Base-by-base conservation (phyloP, 2,113 vertebrate genomes). In the Varanus komodoensis region DNA sequence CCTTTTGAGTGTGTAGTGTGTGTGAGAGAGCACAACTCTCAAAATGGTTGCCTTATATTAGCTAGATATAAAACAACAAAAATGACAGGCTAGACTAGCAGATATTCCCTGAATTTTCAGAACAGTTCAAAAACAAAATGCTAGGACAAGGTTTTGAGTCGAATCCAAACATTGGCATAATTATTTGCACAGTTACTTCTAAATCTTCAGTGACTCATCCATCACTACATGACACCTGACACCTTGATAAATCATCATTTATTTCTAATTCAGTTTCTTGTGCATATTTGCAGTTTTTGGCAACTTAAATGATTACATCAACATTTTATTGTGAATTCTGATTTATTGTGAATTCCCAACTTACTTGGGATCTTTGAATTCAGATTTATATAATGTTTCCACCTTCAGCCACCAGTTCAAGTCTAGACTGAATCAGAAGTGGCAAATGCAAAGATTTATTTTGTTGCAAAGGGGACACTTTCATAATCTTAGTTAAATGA, bases 191-290 rank as follows among this genome's bases (percentile, higher is more conserved):
- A 89, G 32, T 85, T 90, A 90, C 90, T 84, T 83, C 80, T 87
- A 88, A 23, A 52, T 88, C 29, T 91, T 78, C 91, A 87, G 69
- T 79, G 48, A 32, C 92, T 95, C 94, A 95, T 95, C 92, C 82
- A 90, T 96, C 95, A 95, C 68, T 82, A 52, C 23, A 57, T 34
- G 86, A 89, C 87, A 95, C 52, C 77, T 95, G 95, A 95, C 95
- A 96, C 82, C 89, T 93, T 92, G 82, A 95, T 95, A 96, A 95
- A 96, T 94, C 93, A 89, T 95, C 25, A 82, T 92, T 94, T 95
- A 89, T 93, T 93, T 94, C 69, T 94, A 92, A 95, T 87, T 92
- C 87, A 74, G 84, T 95, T 95, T 93, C 84, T 68, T 75, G 54
- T 27, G 0, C 52, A 93, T 94, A 94, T 96, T 93, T 78, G 94